These are phyloP conservation scores for Drosophila kohkoa DNA, from an alignment of 1,140 invertebrate species.

Conservation along the genomic window DNA sequence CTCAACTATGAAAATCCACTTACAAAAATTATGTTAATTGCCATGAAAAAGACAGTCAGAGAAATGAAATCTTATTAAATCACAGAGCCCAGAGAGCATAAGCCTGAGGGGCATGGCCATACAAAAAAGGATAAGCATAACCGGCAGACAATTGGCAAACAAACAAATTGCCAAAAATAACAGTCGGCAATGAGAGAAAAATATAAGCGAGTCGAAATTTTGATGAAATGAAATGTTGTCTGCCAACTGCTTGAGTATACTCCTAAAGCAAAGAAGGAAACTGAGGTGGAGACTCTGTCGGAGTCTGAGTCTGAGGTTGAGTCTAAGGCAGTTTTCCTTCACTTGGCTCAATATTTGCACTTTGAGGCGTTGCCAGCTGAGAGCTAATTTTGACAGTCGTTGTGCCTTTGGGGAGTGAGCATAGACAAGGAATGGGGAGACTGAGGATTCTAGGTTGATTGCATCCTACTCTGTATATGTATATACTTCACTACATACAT, in stretches of 20 bases:
- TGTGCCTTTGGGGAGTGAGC: slow-evolving; percentile 5
- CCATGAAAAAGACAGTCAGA: slow-evolving; percentile 25
- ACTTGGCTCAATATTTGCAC: slow-evolving; percentile 73
- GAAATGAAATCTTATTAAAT: slow-evolving; percentile 74
- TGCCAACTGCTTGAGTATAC: slow-evolving; percentile 38
- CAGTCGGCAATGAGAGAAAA: slow-evolving; percentile 49
- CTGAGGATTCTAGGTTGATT: slow-evolving; percentile 5
- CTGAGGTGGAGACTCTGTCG: not conserved
- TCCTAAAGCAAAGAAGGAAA: slow-evolving; percentile 1
- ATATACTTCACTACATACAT: not conserved
- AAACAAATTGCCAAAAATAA: slow-evolving; percentile 78
- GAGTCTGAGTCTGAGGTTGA: slow-evolving; percentile 1
- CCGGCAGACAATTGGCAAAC: slow-evolving; percentile 79
- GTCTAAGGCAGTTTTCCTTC: slow-evolving; percentile 36
- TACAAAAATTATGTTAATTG: slow-evolving; percentile 76
- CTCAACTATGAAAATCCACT: slow-evolving; percentile 72
- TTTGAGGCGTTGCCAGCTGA: slow-evolving; percentile 65
- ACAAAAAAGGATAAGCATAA: slow-evolving; percentile 59
- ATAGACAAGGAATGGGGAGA: not conserved
- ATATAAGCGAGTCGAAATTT: slow-evolving; percentile 49
- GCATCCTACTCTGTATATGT: slow-evolving; percentile 22
- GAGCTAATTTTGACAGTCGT: slow-evolving; percentile 67
- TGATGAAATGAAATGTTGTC: slow-evolving; percentile 57
- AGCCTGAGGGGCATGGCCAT: slow-evolving; percentile 17
- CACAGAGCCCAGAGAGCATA: slow-evolving; percentile 19